Evolutionary conservation across 1,140 invertebrate genomes (phyloP).

Genomic region (Conus betulinus): DNA sequence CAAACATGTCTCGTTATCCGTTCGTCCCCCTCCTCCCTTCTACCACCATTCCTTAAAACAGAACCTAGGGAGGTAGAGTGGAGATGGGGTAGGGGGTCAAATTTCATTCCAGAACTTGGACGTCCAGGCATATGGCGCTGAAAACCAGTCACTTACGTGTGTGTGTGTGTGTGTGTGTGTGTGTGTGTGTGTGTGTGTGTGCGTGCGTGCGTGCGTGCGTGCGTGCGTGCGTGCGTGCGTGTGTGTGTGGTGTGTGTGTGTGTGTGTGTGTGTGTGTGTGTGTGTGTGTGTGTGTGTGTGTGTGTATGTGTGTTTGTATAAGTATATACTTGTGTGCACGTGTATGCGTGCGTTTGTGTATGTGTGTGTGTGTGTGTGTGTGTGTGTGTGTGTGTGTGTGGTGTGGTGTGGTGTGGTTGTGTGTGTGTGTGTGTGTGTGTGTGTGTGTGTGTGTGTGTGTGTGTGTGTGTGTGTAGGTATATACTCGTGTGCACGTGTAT

Average conservation of each 20-base stretch:
- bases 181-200: too few relatives aligned
- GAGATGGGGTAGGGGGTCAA: too few relatives aligned
- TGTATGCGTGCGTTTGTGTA: not conserved
- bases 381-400: constrained; percentile 6
- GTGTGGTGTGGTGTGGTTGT: not conserved
- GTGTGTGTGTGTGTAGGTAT: constrained; percentile 12
- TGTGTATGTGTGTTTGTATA: not conserved
- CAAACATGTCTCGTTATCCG: too few relatives aligned
- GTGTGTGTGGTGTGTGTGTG: not conserved
- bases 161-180: too few relatives aligned
- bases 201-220: too few relatives aligned
- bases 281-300: not conserved
- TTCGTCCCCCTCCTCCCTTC: too few relatives aligned
- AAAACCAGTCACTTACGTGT: too few relatives aligned
- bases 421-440: not conserved
- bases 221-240: too few relatives aligned
- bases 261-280: constrained; percentile 10
- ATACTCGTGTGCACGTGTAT: not conserved
- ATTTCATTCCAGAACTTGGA: too few relatives aligned
- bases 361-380: constrained; percentile 10
- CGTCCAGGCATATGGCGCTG: too few relatives aligned
- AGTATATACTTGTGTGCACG: not conserved
- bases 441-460: constrained; percentile 2
- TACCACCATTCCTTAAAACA: too few relatives aligned
- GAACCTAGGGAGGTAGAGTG: too few relatives aligned